Conservation (phyloP, 1,140 invertebrate genomes). For the Neodiprion lecontei region DNA sequence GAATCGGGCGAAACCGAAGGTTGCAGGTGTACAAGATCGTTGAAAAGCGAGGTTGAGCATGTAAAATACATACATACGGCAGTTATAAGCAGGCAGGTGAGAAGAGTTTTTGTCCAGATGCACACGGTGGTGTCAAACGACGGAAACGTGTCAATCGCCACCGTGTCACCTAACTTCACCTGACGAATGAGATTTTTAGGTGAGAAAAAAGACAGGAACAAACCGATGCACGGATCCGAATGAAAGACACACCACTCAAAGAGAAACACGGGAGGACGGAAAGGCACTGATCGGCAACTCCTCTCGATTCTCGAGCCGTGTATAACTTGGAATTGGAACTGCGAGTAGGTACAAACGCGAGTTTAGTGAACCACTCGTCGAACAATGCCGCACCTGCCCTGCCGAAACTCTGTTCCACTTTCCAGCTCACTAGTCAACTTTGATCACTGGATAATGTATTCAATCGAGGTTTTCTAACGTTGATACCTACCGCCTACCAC, state of each 20-base stretch:
- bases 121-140: not conserved
- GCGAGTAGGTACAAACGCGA: no score
- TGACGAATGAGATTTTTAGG: not conserved
- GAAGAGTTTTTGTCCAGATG: not conserved
- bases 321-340: no score
- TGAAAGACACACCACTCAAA: not conserved
- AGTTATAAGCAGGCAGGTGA: no score
- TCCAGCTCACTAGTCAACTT: not conserved
- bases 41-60: not conserved
- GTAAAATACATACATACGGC: no score
- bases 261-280: not conserved
- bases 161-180: not conserved
- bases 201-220: no score
- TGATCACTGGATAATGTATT: not conserved
- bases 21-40: no score
- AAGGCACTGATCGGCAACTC: not conserved
- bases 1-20: no score
- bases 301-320: no score
- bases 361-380: not conserved
- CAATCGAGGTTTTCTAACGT: not conserved
- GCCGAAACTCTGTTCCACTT: not conserved
- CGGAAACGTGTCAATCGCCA: not conserved
- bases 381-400: constrained; percentile 1
- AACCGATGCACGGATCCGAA: no score
- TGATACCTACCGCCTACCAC: not conserved